Conservation (phyloP, 1,140 invertebrate species). For the Pentalonia nigronervosa region DNA sequence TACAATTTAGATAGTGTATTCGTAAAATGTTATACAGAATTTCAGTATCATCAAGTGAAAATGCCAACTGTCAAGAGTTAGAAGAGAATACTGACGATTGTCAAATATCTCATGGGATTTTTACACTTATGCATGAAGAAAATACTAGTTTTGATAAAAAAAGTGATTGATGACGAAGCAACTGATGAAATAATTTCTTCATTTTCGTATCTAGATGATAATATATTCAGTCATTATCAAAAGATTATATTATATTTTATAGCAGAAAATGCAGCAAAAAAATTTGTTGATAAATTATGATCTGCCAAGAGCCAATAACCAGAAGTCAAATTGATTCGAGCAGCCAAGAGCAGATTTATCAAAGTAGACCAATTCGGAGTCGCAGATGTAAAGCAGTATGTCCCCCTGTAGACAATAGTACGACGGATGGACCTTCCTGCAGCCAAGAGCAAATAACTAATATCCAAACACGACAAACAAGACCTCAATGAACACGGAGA, state of each 20-base stretch:
- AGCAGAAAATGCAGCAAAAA: not conserved
- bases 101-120: not conserved
- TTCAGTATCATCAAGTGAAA: not conserved
- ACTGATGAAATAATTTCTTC: not conserved
- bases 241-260: conserved; percentile 29
- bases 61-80: conserved; percentile 2
- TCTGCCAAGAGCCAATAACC: no score
- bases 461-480: no score
- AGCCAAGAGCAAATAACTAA: no score
- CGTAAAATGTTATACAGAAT: conserved; percentile 10
- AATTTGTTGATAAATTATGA: conserved; percentile 19
- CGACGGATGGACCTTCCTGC: no score
- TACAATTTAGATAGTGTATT: conserved; percentile 1
- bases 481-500: no score
- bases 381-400: no score
- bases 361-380: no score
- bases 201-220: not conserved
- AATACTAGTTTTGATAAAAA: not conserved
- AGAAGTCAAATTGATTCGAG: no score
- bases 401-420: no score
- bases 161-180: not conserved
- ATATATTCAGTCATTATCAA: not conserved
- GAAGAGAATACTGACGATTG: not conserved
- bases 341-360: no score
- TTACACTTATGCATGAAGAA: not conserved